phyloP scores from a whole-genome alignment of 2,888 invertebrate species.

The Cantharis flavilabris region DNA sequence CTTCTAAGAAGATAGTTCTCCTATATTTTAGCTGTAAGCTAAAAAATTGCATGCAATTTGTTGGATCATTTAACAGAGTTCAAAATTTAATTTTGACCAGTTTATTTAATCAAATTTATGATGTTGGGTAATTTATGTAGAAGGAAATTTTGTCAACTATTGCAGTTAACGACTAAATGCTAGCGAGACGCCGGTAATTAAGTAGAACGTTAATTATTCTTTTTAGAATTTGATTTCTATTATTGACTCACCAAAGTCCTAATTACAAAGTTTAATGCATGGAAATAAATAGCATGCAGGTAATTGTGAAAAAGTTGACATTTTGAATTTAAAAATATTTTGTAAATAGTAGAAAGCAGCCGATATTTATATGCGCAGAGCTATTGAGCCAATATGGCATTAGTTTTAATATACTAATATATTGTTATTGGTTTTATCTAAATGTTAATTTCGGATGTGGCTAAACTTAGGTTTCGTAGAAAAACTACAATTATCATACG shows the following conservation, averaged over 20 bases:
- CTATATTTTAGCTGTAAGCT: conserved; percentile 4
- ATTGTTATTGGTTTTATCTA: neutral
- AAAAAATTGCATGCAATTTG: conserved; percentile 4
- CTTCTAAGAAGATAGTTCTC: conserved; percentile 11
- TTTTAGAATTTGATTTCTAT: neutral
- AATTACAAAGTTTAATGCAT: neutral
- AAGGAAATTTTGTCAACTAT: neutral
- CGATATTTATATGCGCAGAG: no score
- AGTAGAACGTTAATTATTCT: neutral
- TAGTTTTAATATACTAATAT: no score
- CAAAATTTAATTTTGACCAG: neutral
- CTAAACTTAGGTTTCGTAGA: neutral
- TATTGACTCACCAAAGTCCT: neutral
- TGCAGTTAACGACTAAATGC: neutral
- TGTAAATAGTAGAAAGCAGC: neutral
- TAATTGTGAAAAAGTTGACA: neutral
- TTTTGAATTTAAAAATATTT: neutral
- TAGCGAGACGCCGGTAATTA: neutral
- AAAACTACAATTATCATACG: neutral
- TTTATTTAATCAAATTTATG: neutral
- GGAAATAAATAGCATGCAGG: neutral
- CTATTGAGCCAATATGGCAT: no score
- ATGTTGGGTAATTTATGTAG: neutral
- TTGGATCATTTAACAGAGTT: conserved; percentile 8
- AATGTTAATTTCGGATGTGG: neutral